Conservation (phyloP, 2,888 invertebrate species). For the Stenodera caucasica region DNA sequence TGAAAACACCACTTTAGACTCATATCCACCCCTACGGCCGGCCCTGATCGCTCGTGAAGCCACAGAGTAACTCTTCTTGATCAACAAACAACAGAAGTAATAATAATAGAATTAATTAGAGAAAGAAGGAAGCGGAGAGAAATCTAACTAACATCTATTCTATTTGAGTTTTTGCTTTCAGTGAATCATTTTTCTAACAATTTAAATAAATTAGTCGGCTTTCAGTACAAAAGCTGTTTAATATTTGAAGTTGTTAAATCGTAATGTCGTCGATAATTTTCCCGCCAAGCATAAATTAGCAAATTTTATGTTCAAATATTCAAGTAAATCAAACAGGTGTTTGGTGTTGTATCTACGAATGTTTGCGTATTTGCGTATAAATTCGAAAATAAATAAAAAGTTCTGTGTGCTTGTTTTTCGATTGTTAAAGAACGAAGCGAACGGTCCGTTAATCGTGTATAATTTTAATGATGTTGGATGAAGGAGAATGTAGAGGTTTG, state of each 20-base stretch:
- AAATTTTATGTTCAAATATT: background rate
- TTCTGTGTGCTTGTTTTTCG: background rate
- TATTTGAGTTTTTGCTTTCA: no score
- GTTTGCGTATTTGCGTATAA: background rate
- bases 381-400: background rate
- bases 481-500: slow-evolving; percentile 7
- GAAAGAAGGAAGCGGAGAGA: no score
- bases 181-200: no score
- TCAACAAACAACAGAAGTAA: no score
- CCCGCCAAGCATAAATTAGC: background rate
- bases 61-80: no score
- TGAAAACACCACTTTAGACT: no score
- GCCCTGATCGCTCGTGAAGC: no score
- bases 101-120: no score
- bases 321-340: slow-evolving; percentile 4
- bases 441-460: background rate
- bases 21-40: no score
- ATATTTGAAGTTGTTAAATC: background rate
- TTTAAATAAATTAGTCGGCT: background rate
- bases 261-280: background rate
- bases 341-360: background rate
- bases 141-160: no score
- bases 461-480: background rate
- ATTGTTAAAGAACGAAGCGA: slow-evolving; percentile 1
- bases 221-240: background rate